A percentile compares a stretch with the other conserved stretches of the same genome.
Evolutionary conservation across 1,140 invertebrate species (phyloP).

Genomic region (Achatina immaculata): DNA sequence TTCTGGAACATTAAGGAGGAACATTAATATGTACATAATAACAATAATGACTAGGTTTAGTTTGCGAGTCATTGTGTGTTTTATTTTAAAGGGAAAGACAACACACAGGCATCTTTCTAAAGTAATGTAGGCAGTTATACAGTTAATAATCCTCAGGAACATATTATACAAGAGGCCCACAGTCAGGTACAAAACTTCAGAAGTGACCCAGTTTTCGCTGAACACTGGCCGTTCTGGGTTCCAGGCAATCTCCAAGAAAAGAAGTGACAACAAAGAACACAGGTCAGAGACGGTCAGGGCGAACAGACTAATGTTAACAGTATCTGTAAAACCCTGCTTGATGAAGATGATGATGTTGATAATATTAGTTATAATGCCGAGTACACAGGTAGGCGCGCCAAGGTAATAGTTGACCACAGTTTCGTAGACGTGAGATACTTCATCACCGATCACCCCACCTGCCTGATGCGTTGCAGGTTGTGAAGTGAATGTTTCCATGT

Average conservation of each 20-base stretch:
- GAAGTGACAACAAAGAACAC: background rate
- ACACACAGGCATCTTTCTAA: background rate
- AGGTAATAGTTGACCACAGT: background rate
- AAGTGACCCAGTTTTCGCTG: slow-evolving; percentile 87
- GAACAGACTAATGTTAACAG: background rate
- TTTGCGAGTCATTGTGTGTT: slow-evolving; percentile 89
- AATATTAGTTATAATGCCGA: background rate
- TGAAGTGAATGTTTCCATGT: no score
- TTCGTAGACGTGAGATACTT: no score
- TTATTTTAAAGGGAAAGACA: slow-evolving; percentile 69
- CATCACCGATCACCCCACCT: no score
- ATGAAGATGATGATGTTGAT: background rate
- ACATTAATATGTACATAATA: slow-evolving; percentile 1
- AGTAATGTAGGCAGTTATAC: background rate
- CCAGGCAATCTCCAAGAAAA: slow-evolving; percentile 70
- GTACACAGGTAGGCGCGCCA: background rate
- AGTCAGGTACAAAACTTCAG: slow-evolving; percentile 94
- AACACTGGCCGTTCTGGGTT: slow-evolving; percentile 85
- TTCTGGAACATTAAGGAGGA: background rate
- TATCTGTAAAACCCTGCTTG: background rate
- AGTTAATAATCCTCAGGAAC: slow-evolving; percentile 83
- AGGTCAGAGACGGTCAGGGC: background rate
- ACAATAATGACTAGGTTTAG: slow-evolving; percentile 84
- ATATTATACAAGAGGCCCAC: slow-evolving; percentile 91
- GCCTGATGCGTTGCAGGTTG: no score